These are phyloP conservation scores for Tyto alba DNA, from an alignment of 2,113 vertebrate species.

Conservation along the genomic window DNA sequence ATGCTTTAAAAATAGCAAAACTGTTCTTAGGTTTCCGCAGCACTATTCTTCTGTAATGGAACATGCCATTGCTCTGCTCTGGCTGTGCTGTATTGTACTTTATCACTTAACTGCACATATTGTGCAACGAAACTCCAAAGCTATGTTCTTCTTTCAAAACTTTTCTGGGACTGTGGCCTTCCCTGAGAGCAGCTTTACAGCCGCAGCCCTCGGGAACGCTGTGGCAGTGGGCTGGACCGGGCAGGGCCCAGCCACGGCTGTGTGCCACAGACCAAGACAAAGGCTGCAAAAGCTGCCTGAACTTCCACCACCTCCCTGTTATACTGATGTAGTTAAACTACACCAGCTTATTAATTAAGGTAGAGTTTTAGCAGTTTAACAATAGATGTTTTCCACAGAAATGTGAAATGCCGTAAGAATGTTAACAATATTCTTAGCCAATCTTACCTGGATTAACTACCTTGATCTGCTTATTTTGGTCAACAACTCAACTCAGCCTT, in stretches of 20 bases:
- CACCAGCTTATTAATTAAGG: background rate
- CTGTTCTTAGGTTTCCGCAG: background rate
- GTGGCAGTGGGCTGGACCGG: background rate
- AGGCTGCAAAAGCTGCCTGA: background rate
- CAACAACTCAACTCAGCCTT: background rate
- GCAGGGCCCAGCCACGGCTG: background rate
- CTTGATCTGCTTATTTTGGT: constrained; percentile 39
- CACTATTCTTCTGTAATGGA: background rate
- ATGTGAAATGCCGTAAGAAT: background rate
- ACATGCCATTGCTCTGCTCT: background rate
- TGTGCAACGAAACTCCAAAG: background rate
- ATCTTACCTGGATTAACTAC: background rate
- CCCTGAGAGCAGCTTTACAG: background rate
- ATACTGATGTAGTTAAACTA: background rate
- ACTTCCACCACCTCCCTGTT: background rate
- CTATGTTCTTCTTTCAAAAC: background rate
- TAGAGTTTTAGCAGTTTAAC: background rate
- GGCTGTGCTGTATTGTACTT: background rate
- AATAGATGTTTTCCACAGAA: background rate
- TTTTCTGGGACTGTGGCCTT: background rate
- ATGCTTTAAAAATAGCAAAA: background rate
- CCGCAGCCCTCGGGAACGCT: background rate
- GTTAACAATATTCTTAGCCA: background rate
- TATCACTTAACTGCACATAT: background rate
- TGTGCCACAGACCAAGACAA: background rate